Percentiles rank a stretch among this genome's conserved stretches.
phyloP scores from a whole-genome alignment of 23 tunicate species.

The Diplosoma virens region DNA sequence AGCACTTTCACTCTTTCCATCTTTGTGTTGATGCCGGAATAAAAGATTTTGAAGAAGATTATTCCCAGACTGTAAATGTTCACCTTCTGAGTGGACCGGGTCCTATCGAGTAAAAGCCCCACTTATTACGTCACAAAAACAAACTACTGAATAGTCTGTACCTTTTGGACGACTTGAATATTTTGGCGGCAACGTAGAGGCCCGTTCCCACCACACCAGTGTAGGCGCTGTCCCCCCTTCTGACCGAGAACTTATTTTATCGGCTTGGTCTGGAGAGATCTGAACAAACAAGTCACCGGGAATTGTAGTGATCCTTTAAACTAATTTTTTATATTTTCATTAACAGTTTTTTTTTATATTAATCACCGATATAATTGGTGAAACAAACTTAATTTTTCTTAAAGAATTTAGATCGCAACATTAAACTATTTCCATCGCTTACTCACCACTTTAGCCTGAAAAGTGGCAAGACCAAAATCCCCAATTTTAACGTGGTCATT shows the following conservation, averaged over 20 bases:
- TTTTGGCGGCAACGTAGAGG: conserved; percentile 77
- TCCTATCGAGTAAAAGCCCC: no score
- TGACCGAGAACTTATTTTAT: conserved; percentile 57
- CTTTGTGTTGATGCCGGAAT: conserved; percentile 55
- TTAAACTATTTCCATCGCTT: no score
- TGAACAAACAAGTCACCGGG: no score
- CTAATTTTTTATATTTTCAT: no score
- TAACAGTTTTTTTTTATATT: no score
- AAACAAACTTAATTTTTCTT: no score
- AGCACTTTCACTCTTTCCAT: conserved; percentile 84
- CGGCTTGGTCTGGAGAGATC: conserved; percentile 37
- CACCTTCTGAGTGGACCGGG: conserved; percentile 70
- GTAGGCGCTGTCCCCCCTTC: conserved; percentile 66
- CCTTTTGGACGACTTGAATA: conserved; percentile 36
- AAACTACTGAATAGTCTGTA: no score
- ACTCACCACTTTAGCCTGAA: conserved; percentile 22
- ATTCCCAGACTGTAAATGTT: conserved; percentile 94
- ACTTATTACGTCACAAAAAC: no score
- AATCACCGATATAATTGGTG: no score
- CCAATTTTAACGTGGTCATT: conserved; percentile 91
- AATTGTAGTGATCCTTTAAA: no score
- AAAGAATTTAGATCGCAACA: no score
- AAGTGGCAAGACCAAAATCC: conserved; percentile 88
- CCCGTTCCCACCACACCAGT: conserved; percentile 83
- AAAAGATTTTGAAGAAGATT: conserved; percentile 85